Conservation (phyloP, 2,113 vertebrate genomes). For the Chionomys nivalis region DNA sequence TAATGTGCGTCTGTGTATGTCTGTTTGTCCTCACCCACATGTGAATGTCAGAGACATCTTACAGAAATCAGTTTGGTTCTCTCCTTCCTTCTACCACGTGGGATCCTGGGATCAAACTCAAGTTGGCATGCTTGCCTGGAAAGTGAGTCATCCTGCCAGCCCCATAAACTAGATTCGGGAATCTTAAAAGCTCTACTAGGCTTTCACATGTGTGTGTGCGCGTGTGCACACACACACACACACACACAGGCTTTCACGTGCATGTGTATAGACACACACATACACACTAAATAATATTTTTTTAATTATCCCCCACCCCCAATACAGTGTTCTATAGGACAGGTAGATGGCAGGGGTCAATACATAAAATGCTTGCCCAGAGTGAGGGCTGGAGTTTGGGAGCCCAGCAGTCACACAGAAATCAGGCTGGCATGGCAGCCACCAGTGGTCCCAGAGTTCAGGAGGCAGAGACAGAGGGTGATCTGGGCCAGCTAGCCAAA, state of each 20-base stretch:
- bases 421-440: neutral
- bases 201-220: too few relatives aligned
- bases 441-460: neutral
- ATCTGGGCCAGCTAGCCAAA: neutral
- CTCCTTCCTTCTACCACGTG: neutral
- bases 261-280: neutral
- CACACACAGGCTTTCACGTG: neutral
- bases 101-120: neutral
- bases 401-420: neutral
- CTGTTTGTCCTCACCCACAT: neutral
- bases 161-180: neutral
- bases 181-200: neutral
- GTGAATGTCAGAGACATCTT: neutral
- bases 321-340: neutral
- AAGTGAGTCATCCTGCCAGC: neutral
- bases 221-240: too few relatives aligned
- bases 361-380: neutral
- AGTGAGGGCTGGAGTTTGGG: neutral
- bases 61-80: neutral
- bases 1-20: neutral
- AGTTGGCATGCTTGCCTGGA: neutral
- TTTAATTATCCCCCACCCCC: too few relatives aligned
- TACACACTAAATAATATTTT: neutral
- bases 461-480: too few relatives aligned
- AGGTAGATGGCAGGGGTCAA: neutral